phyloP scores from a whole-genome alignment of 2,888 invertebrate genomes.

The Cantharis flavilabris region DNA sequence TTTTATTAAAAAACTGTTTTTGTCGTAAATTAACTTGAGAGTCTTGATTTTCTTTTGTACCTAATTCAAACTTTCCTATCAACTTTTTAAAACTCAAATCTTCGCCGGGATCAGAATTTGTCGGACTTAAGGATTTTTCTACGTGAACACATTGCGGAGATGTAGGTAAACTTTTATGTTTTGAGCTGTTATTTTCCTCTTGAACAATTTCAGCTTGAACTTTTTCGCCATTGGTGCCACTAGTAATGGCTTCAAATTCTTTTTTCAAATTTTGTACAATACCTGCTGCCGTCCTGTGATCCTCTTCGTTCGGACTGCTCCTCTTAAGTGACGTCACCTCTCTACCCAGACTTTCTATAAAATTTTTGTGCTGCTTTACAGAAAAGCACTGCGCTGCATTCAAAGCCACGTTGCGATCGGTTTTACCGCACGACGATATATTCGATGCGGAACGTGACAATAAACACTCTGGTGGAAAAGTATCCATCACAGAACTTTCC shows the following conservation, averaged over 20 bases:
- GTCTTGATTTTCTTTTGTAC: slow-evolving; percentile 45
- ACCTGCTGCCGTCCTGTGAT: slow-evolving; percentile 63
- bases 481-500: slow-evolving; percentile 58
- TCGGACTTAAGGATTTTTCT: slow-evolving; percentile 40
- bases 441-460: slow-evolving; percentile 52
- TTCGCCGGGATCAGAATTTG: slow-evolving; percentile 52
- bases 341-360: slow-evolving; percentile 58
- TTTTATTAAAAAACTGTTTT: slow-evolving; percentile 25
- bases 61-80: slow-evolving; percentile 73
- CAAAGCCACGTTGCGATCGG: slow-evolving; percentile 44
- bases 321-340: slow-evolving; percentile 47
- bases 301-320: slow-evolving; percentile 47
- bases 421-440: slow-evolving; percentile 38
- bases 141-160: slow-evolving; percentile 68
- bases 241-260: slow-evolving; percentile 83
- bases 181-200: slow-evolving; percentile 38
- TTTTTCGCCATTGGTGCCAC: slow-evolving; percentile 17
- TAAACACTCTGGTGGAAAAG: slow-evolving; percentile 45
- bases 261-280: slow-evolving; percentile 85
- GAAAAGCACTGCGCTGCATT: slow-evolving; percentile 59
- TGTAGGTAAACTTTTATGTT: slow-evolving; percentile 62
- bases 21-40: slow-evolving; percentile 41
- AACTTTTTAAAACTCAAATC: slow-evolving; percentile 75
- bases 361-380: slow-evolving; percentile 60
- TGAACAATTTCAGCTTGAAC: slow-evolving; percentile 23